Base-by-base conservation (phyloP, 2,797 vertebrate species). In the Parotocinclus haroldoi region DNA sequence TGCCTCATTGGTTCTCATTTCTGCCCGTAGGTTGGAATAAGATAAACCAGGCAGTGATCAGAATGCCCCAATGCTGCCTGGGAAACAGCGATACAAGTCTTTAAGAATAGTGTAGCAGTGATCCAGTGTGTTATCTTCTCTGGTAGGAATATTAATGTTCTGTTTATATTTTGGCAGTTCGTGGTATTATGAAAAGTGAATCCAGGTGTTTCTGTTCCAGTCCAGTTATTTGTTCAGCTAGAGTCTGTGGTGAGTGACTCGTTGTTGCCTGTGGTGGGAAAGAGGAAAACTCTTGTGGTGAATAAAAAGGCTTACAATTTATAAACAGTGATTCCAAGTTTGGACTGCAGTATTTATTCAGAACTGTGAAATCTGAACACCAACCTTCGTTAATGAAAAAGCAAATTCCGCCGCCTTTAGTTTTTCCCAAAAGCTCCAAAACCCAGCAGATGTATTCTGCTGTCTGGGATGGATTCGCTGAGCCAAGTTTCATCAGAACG, bases 11-110 rank as follows among this genome's bases (percentile, higher is more conserved):
- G 27, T 27, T 5, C 27, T 36, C 37, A 13, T 11, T n/a, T 49
- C 14, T 27, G 36, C 36, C 37, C 39, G 13, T 39, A 56, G 53
- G 4, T 39, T 56, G 44, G 44, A 9, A 48, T 11, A 46, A 36
- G 58, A 36, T 60, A 44, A 36, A 57, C 14, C 17, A 57, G 13
- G 14, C 38, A 57, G 55, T 58, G 14, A n/a, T 55, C 36, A 42
- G 55, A 18, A 42, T 37, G 38, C 38, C 14, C 38, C 10, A 40
- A 9, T 38, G 10, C 13, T 38, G 40, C 7, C 6, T 8, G 14
- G 37, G 38, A 16, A 1, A 42, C 9, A 17, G 55, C n/a, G 14
- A 40, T 57, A 42, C 40, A n/a, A 37, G 6, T 11, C 17, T 4
- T 57, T 17, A 38, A 9, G 10, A 14, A 56, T 14, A 9, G 13